phyloP scores from a whole-genome alignment of 2,797 vertebrate species.

The Sorex maritimensis region DNA sequence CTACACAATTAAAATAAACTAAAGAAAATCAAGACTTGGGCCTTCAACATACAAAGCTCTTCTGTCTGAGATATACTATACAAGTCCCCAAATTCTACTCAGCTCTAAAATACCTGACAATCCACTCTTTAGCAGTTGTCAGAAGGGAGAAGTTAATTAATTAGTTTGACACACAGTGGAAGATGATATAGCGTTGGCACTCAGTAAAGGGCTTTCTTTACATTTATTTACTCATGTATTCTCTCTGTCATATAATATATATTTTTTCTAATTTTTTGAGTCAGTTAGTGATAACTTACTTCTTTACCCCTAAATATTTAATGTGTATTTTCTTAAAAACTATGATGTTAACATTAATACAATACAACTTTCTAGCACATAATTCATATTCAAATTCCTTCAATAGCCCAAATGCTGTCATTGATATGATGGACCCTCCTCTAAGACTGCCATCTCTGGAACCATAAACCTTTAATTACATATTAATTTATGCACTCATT shows the following conservation, averaged over 20 bases:
- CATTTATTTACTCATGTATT: not conserved
- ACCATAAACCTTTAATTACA: constrained; percentile 20
- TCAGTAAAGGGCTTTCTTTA: constrained; percentile 15
- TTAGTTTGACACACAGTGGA: not conserved
- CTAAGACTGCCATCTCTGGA: not conserved
- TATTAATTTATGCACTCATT: constrained; percentile 21
- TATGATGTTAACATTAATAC: not conserved
- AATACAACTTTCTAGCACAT: not conserved
- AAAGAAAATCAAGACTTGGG: not conserved
- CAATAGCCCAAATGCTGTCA: not conserved
- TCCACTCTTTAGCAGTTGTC: not conserved
- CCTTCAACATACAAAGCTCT: not conserved
- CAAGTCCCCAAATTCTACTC: constrained; percentile 22
- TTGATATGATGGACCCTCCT: not conserved
- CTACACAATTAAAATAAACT: not conserved
- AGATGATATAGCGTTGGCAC: not conserved
- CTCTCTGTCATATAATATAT: not conserved
- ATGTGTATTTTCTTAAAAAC: not conserved
- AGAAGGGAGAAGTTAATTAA: constrained; percentile 25
- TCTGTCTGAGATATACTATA: not conserved
- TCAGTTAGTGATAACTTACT: not conserved
- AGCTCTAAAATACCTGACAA: not conserved
- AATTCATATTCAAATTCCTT: constrained; percentile 17
- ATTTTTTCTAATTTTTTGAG: not conserved
- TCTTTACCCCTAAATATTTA: constrained; percentile 1